Evolutionary conservation across 2,797 vertebrate species (phyloP), one percentile per base, ranked within the genome.

Genomic region (Lophius americanus): DNA sequence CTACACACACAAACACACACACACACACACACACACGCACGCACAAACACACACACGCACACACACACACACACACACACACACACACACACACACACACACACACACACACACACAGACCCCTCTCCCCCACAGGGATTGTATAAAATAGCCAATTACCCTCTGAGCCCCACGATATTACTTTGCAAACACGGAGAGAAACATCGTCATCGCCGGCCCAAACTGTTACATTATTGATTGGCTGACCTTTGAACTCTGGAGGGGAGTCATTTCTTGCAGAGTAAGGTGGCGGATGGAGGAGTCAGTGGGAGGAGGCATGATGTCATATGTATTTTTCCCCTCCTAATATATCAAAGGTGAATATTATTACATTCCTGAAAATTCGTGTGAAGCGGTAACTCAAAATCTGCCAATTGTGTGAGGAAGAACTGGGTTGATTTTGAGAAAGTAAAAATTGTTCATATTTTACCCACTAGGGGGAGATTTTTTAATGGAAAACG

Each of bases 101-200:
- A 7, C 6, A 35, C 1, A 52, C 12, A 44, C 11, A 33, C 9
- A 38, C n/a, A 42, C 65, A 59, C 33, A 36, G 36, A 59, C 23
- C 1, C 23, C 49, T 55, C 51, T 69, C 54, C 44, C 63, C 63
- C 66, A 43, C 44, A 64, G 71, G 76, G 75, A 23, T 79, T 76
- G 66, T 77, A 81, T 83, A 83, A 85, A 89, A 89, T 90, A 86
- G 85, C 66, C 81, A 91, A 91, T 91, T 91, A 89, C 75, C 87
- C 85, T 81, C 73, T 55, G 64, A 79, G 78, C 75, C 61, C 76
- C 76, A 49, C 50, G 81, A 71, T 39, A 82, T 89, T 88, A 84
- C 79, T 67, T 61, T 75, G 55, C 64, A 62, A 55, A 69, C 55
- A 75, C 68, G 69, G 65, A 72, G 64, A 70, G 48, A 64, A 63